phyloP scores from a whole-genome alignment of 2,113 vertebrate species.

The Cisticola juncidis region DNA sequence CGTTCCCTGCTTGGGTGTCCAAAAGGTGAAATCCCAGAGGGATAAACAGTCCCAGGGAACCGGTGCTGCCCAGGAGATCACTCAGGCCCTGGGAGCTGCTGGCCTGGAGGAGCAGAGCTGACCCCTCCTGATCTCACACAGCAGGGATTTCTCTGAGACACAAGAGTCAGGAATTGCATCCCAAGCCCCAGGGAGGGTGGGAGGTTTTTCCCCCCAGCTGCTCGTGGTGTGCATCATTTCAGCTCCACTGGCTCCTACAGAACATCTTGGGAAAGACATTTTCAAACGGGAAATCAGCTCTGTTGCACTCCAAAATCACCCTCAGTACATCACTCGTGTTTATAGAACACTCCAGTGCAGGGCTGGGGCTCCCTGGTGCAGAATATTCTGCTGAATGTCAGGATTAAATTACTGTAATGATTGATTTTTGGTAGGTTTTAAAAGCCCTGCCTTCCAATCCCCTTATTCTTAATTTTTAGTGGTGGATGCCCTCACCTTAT shows the following conservation, averaged over 20 bases:
- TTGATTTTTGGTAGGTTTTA: background rate
- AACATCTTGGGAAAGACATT: background rate
- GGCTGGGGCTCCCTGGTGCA: background rate
- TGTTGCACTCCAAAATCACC: background rate
- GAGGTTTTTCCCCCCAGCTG: rapidly evolving
- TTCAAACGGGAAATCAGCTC: background rate
- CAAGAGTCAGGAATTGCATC: background rate
- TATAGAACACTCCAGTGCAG: background rate
- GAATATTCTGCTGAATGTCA: background rate
- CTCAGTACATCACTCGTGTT: background rate
- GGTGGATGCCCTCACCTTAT: background rate
- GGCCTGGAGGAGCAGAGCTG: background rate
- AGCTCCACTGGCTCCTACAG: background rate
- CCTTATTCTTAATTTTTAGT: background rate
- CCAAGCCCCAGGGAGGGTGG: background rate
- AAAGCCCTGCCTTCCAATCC: background rate
- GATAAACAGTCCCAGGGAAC: background rate
- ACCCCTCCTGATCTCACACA: background rate
- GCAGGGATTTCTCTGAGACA: background rate
- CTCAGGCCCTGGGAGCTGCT: background rate
- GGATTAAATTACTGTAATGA: background rate
- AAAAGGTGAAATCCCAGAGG: background rate
- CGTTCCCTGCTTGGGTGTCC: background rate
- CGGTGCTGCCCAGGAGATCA: background rate
- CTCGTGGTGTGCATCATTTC: background rate